Evolutionary conservation across 2,113 vertebrate genomes (phyloP).

Genomic region (Epinephelus lanceolatus): DNA sequence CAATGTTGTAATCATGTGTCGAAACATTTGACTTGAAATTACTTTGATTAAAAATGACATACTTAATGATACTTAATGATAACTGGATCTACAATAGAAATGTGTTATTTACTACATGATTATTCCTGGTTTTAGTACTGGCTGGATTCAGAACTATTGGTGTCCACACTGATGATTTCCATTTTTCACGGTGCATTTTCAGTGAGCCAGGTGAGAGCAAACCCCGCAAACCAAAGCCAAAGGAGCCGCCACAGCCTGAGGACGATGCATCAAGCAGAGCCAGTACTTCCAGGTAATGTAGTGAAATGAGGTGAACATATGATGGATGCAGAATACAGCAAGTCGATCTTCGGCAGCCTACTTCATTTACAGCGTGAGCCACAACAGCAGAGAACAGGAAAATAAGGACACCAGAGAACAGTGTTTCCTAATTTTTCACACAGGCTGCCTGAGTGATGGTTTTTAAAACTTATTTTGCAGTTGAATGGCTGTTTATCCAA

Average conservation of each 20-base stretch:
- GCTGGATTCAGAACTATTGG: background rate
- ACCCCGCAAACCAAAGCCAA: conserved; percentile 85
- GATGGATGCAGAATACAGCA: background rate
- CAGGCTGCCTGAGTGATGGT: background rate
- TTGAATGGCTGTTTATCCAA: background rate
- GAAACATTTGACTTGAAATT: background rate
- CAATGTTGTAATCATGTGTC: background rate
- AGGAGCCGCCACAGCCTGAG: conserved; percentile 78
- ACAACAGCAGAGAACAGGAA: background rate
- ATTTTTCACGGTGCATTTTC: conserved; percentile 22
- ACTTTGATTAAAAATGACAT: background rate
- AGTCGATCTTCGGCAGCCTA: no score
- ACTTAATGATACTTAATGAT: background rate
- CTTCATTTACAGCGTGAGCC: background rate
- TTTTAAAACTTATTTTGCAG: background rate
- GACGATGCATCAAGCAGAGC: conserved; percentile 79
- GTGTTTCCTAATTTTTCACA: background rate
- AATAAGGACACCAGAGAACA: background rate
- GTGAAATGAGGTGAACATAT: background rate
- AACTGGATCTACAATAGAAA: background rate
- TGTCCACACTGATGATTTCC: background rate
- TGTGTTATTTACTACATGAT: no score
- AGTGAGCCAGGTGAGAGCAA: conserved; percentile 92
- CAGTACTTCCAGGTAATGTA: conserved; percentile 77
- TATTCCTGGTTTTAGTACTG: background rate